A percentile compares a stretch with the other conserved stretches of the same genome.
These are phyloP conservation scores for Sparus aurata DNA, from an alignment of 2,797 vertebrate genomes.

Conservation along the genomic window DNA sequence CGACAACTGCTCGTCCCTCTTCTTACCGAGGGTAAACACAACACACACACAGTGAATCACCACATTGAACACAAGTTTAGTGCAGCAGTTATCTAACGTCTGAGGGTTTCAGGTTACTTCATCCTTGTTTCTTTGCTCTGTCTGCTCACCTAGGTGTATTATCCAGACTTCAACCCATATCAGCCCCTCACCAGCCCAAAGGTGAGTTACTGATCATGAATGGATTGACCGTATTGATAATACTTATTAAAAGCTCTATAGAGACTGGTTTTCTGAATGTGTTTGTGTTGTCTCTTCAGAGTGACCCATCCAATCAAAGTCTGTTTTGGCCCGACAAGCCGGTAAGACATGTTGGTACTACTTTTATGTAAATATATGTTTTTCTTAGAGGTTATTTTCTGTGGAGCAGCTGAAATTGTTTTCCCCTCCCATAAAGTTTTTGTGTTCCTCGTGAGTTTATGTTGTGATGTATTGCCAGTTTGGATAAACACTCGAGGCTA, in stretches of 20 bases:
- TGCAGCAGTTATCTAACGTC: not conserved
- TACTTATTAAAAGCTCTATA: not conserved
- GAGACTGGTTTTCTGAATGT: not conserved
- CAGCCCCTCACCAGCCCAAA: constrained; percentile 84
- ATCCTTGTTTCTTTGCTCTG: not conserved
- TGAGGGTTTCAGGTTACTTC: not conserved
- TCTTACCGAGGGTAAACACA: constrained; percentile 87
- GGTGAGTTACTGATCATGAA: constrained; percentile 61
- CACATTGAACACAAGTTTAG: not conserved
- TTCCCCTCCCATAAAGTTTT: not conserved
- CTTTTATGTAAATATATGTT: not conserved
- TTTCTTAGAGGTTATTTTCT: not conserved
- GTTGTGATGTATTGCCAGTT: no score
- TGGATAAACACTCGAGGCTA: no score
- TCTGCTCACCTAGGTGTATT: constrained; percentile 83
- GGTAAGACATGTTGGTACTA: constrained; percentile 66
- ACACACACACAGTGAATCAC: not conserved
- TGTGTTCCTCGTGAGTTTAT: not conserved
- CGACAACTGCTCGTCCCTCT: constrained; percentile 90
- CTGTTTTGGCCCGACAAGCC: constrained; percentile 79
- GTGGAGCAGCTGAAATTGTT: no score
- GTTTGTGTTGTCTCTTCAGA: constrained; percentile 47
- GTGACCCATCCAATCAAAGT: constrained; percentile 78
- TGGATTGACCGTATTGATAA: not conserved
- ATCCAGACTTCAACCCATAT: constrained; percentile 86